Conservation (phyloP, 2,888 invertebrate species). For the Eurytoma californica region DNA sequence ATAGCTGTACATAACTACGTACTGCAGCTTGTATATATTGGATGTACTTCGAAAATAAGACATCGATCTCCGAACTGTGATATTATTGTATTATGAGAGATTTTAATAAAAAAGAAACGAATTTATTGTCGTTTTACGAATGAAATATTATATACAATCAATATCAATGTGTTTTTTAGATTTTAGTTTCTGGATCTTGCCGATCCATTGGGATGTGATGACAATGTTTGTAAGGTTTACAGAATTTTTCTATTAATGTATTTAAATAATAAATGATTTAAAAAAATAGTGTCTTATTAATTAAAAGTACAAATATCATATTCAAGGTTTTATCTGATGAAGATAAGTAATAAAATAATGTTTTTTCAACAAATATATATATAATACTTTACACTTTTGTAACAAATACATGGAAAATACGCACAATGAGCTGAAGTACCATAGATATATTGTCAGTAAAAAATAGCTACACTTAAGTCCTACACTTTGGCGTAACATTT, state of each 20-base stretch:
- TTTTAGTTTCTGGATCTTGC: conserved; percentile 50
- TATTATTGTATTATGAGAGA: conserved; percentile 73
- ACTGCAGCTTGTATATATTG: conserved; percentile 61
- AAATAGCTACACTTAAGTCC: conserved; percentile 64
- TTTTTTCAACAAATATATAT: conserved; percentile 63
- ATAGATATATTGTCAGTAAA: conserved; percentile 62
- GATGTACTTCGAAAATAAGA: conserved; percentile 66
- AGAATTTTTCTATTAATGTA: conserved; percentile 50
- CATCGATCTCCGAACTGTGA: conserved; percentile 75
- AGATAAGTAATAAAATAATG: not conserved
- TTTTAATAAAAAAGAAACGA: conserved; percentile 64
- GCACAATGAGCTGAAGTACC: conserved; percentile 64
- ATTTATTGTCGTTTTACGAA: conserved; percentile 65
- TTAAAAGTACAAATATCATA: too few species aligned
- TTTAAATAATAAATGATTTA: conserved; percentile 51
- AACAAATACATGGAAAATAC: conserved; percentile 70
- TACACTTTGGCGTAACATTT: conserved; percentile 58
- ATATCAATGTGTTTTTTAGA: conserved; percentile 55
- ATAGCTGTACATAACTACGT: conserved; percentile 59
- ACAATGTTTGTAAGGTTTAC: conserved; percentile 53
- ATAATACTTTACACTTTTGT: conserved; percentile 65
- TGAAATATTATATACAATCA: conserved; percentile 58
- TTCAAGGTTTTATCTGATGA: not conserved
- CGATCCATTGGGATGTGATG: conserved; percentile 55
- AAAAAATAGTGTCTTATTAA: not conserved